A percentile compares a stretch with the other conserved stretches of the same genome.
phyloP scores from a whole-genome alignment of 2,797 vertebrate genomes.

The Nannoperca australis region DNA sequence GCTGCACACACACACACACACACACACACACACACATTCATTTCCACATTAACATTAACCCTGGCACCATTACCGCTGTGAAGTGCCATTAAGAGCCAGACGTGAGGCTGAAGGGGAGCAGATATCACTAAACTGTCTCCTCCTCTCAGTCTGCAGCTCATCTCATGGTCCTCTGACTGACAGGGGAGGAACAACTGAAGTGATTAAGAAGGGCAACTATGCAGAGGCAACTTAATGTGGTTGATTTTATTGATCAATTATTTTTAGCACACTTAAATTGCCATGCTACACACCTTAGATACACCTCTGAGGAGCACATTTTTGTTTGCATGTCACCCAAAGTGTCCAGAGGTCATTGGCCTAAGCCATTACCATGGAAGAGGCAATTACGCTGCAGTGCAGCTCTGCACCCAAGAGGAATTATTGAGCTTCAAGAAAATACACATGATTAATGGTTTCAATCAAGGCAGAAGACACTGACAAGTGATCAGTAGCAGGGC shows the following conservation, averaged over 20 bases:
- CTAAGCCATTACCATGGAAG: slow-evolving; percentile 2
- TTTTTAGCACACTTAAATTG: slow-evolving; percentile 8
- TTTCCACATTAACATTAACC: slow-evolving; percentile 74
- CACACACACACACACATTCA: slow-evolving; percentile 42
- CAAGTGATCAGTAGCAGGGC: neutral
- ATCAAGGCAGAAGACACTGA: slow-evolving; percentile 5
- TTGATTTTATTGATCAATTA: slow-evolving; percentile 25
- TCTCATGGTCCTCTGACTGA: slow-evolving; percentile 38
- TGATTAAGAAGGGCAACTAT: slow-evolving; percentile 28
- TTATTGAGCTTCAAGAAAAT: slow-evolving; percentile 12
- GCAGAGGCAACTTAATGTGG: neutral
- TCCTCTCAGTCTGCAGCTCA: slow-evolving; percentile 44
- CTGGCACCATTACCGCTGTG: slow-evolving; percentile 65
- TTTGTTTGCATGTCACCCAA: slow-evolving; percentile 19
- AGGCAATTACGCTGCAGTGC: neutral
- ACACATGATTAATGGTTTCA: slow-evolving; percentile 29
- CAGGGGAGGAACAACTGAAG: slow-evolving; percentile 17
- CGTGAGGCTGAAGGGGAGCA: slow-evolving; percentile 54
- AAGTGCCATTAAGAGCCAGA: slow-evolving; percentile 74
- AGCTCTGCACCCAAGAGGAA: neutral
- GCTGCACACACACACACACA: slow-evolving; percentile 27
- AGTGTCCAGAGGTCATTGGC: slow-evolving; percentile 13
- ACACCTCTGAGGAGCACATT: neutral
- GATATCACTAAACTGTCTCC: slow-evolving; percentile 59
- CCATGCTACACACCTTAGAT: neutral